A percentile compares a stretch with the other conserved stretches of the same genome.
phyloP scores from a whole-genome alignment of 2,797 vertebrate genomes.

The Semotilus atromaculatus region DNA sequence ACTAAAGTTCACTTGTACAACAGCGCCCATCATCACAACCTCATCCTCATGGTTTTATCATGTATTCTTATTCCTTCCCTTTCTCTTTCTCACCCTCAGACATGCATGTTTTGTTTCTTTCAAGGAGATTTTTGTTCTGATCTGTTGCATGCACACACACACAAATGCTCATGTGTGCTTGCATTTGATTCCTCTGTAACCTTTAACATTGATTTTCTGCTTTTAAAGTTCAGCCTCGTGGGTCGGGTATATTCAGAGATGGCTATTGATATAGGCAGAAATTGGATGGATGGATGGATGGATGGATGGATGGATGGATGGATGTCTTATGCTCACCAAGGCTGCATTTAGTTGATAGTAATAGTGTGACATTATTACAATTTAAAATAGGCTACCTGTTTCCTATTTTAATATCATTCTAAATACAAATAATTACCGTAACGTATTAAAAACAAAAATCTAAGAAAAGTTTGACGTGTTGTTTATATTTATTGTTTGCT shows the following conservation, averaged over 20 bases:
- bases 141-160: slow-evolving; percentile 13
- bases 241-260: slow-evolving; percentile 14
- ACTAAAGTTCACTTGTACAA: slow-evolving; percentile 19
- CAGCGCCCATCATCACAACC: slow-evolving; percentile 25
- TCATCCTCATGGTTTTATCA: slow-evolving; percentile 2
- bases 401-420: neutral
- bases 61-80: neutral
- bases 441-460: no score
- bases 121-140: slow-evolving; percentile 57
- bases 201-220: slow-evolving; percentile 37
- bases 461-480: no score
- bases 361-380: neutral
- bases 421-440: no score
- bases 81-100: slow-evolving; percentile 50
- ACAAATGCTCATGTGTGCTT: neutral
- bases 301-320: no score
- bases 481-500: no score
- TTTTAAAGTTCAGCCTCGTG: slow-evolving; percentile 13
- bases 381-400: neutral
- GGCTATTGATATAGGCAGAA: neutral
- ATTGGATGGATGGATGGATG: neutral
- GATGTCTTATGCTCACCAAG: no score
- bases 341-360: neutral
- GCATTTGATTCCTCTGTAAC: slow-evolving; percentile 42
- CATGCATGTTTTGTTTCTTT: slow-evolving; percentile 57